Evolutionary conservation across 2,797 vertebrate species (phyloP).

Genomic region (Pteropus rufus): DNA sequence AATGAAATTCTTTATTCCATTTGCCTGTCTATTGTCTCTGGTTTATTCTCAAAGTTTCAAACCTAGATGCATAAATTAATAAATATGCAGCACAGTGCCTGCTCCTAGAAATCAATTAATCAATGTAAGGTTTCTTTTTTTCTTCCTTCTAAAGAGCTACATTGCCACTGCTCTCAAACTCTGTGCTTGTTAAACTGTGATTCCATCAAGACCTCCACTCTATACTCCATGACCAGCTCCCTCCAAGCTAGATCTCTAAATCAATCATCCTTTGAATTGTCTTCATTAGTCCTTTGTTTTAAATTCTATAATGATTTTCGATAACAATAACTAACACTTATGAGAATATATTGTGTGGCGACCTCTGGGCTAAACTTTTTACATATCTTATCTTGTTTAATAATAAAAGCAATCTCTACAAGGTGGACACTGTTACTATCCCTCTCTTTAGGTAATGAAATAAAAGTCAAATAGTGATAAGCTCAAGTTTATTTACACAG

Average conservation of each 20-base stretch:
- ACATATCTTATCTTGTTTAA: background rate
- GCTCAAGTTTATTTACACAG: background rate
- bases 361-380: background rate
- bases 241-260: background rate
- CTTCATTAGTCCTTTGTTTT: background rate
- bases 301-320: background rate
- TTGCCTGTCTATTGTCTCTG: background rate
- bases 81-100: background rate
- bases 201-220: background rate
- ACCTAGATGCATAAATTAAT: background rate
- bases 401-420: background rate
- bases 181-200: background rate
- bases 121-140: background rate
- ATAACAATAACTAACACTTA: background rate
- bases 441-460: background rate
- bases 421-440: background rate
- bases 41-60: constrained; percentile 18
- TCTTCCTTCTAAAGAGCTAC: background rate
- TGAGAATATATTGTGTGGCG: background rate
- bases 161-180: background rate
- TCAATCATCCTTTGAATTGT: background rate
- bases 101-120: background rate
- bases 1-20: background rate
- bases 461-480: background rate
- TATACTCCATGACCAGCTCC: background rate